Percentiles rank a stretch among this genome's conserved stretches.
Evolutionary conservation across 2,888 invertebrate genomes (phyloP).

Genomic region (Drosophila quinaria): DNA sequence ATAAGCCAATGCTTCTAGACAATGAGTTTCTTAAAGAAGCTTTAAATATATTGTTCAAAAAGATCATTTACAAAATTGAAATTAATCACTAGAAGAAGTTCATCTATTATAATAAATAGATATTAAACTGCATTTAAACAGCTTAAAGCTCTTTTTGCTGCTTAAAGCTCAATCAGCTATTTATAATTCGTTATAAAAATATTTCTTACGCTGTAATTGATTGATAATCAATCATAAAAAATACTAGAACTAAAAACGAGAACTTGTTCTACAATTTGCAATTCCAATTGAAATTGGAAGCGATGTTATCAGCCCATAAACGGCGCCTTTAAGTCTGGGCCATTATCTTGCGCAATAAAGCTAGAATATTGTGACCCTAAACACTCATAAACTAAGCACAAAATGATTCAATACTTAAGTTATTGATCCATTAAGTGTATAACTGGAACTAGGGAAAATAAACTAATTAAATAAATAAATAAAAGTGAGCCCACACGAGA

Average conservation of each 20-base stretch:
- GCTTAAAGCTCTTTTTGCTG: no score
- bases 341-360: conserved; percentile 58
- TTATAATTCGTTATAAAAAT: background rate
- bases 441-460: background rate
- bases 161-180: background rate
- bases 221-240: background rate
- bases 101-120: background rate
- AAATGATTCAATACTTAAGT: conserved; percentile 25
- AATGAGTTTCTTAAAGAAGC: background rate
- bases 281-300: conserved; percentile 7
- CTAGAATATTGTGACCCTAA: conserved; percentile 46
- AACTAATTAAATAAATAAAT: background rate
- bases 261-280: conserved; percentile 18
- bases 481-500: background rate
- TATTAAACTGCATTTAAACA: background rate
- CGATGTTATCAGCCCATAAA: conserved; percentile 62
- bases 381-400: conserved; percentile 49
- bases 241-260: background rate
- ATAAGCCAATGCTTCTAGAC: no score
- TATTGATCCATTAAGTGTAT: conserved; percentile 20
- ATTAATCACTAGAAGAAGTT: background rate
- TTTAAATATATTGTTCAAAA: background rate
- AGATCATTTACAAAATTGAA: background rate
- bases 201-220: background rate
- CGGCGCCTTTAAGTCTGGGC: conserved; percentile 77